phyloP scores from a whole-genome alignment of 2,888 invertebrate genomes.

The Agrochola circellaris region DNA sequence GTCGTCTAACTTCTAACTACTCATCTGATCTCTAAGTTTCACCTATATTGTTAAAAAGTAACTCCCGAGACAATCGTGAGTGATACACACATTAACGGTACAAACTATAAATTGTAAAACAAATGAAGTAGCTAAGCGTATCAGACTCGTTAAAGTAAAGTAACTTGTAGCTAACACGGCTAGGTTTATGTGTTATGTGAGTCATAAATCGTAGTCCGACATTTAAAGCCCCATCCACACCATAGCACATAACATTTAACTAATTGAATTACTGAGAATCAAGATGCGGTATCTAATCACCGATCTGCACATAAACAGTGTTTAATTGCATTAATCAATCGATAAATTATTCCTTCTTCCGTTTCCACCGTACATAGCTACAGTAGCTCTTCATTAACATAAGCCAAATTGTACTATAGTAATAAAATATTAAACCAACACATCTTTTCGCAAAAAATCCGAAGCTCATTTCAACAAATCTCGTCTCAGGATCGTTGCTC shows the following conservation, averaged over 20 bases:
- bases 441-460: conserved; percentile 29
- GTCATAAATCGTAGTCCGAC: conserved; percentile 49
- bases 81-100: neutral
- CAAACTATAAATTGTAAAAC: conserved; percentile 7
- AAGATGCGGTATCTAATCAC: conserved; percentile 19
- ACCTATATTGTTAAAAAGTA: conserved; percentile 18
- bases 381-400: neutral
- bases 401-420: neutral
- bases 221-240: conserved; percentile 47
- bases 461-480: conserved; percentile 38
- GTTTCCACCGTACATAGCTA: neutral
- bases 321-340: conserved; percentile 35
- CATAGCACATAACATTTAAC: conserved; percentile 11
- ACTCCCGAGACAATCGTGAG: neutral
- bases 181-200: conserved; percentile 33
- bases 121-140: conserved; percentile 23
- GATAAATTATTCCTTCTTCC: conserved; percentile 21
- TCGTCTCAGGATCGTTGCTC: conserved; percentile 23
- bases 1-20: conserved; percentile 34
- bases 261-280: conserved; percentile 42
- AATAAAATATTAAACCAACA: conserved; percentile 37
- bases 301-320: conserved; percentile 28
- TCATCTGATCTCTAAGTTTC: conserved; percentile 23
- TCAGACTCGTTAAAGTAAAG: conserved; percentile 32
- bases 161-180: conserved; percentile 21